Evolutionary conservation across 1,140 invertebrate genomes (phyloP).

Genomic region (Cheumatopsyche charites): DNA sequence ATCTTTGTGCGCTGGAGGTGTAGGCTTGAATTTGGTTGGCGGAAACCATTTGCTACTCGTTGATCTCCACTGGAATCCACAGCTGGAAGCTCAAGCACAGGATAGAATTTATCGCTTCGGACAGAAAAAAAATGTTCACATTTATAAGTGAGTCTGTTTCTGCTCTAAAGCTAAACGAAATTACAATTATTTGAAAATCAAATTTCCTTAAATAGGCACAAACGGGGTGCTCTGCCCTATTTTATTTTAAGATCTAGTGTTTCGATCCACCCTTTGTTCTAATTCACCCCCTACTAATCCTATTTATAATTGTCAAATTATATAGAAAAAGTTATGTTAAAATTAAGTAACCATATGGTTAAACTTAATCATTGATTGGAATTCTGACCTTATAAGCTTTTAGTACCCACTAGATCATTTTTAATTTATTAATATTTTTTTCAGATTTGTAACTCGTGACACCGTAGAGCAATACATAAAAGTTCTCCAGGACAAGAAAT

Average conservation of each 20-base stretch:
- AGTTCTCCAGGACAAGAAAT: conserved; percentile 78
- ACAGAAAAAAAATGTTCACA: conserved; percentile 78
- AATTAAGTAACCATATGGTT: too few relatives aligned
- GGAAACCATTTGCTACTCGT: conserved; percentile 89
- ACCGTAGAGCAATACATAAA: conserved; percentile 88
- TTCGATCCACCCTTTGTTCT: too few relatives aligned
- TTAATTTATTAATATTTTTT: conserved; percentile 29
- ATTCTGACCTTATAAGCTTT: too few relatives aligned
- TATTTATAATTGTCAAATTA: too few relatives aligned
- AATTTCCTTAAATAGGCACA: too few relatives aligned
- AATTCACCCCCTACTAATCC: too few relatives aligned
- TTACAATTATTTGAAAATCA: too few relatives aligned
- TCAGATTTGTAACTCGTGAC: conserved; percentile 78
- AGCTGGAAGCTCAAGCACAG: conserved; percentile 89
- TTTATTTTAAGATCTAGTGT: too few relatives aligned
- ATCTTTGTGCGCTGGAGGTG: conserved; percentile 87
- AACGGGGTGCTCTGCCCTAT: too few relatives aligned
- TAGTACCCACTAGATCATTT: not conserved
- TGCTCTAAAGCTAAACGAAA: too few relatives aligned
- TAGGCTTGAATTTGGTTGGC: conserved; percentile 88
- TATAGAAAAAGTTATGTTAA: too few relatives aligned
- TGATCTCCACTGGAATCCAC: conserved; percentile 96
- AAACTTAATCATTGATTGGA: too few relatives aligned
- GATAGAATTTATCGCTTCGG: conserved; percentile 91
- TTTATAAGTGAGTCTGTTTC: conserved; percentile 85